phyloP scores from a whole-genome alignment of 2,113 vertebrate genomes.

The Pithys albifrons region DNA sequence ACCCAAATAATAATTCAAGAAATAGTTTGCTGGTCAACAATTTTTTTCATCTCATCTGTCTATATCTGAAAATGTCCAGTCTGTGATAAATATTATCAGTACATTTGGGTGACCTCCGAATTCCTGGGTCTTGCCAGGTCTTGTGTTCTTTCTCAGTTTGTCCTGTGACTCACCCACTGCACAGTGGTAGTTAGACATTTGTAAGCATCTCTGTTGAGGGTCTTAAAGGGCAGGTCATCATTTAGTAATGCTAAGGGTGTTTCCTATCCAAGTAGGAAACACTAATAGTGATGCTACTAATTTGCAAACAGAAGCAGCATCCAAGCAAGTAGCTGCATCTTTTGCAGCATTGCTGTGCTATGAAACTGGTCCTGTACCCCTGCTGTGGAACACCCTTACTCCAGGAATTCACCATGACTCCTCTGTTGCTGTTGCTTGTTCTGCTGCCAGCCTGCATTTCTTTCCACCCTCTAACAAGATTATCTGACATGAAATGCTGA shows the following conservation, averaged over 20 bases:
- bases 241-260: not conserved
- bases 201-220: not conserved
- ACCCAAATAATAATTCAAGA: not conserved
- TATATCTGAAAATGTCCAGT: not conserved
- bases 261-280: not conserved
- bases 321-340: not conserved
- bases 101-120: not conserved
- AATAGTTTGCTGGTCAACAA: not conserved
- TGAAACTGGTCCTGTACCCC: not conserved
- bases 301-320: not conserved
- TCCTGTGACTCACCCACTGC: not conserved
- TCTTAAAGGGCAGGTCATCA: not conserved
- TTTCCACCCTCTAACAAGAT: not conserved
- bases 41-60: not conserved
- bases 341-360: not conserved
- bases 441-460: not conserved
- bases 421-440: not conserved
- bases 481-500: not conserved
- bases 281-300: not conserved
- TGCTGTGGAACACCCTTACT: not conserved
- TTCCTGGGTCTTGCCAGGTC: not conserved
- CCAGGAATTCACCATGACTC: not conserved
- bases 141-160: not conserved
- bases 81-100: not conserved
- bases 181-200: accelerated